Evolutionary conservation across 2,113 vertebrate genomes (phyloP).

Genomic region (Grus americana): DNA sequence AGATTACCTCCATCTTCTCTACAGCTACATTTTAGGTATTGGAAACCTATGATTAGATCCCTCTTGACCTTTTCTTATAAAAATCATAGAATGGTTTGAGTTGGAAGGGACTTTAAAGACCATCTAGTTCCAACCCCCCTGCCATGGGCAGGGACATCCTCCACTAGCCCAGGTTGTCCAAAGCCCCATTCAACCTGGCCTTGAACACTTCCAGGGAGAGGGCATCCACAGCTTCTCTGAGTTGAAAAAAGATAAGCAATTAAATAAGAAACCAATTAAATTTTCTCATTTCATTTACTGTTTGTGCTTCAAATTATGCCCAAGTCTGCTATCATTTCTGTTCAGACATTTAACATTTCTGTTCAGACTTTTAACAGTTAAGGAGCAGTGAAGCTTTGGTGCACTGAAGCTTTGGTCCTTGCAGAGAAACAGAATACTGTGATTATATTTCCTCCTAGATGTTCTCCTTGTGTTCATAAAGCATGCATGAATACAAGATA

Average conservation of each 20-base stretch:
- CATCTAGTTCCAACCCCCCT: no score
- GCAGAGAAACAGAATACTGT: rapidly evolving
- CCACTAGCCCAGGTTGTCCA: no score
- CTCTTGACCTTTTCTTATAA: background rate
- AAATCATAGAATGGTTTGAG: no score
- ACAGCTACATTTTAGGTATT: background rate
- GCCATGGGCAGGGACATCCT: no score
- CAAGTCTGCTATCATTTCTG: background rate
- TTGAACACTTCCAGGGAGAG: no score
- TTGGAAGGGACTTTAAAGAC: no score
- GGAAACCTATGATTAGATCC: background rate
- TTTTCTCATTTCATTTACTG: background rate
- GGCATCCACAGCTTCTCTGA: background rate
- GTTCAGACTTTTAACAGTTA: background rate
- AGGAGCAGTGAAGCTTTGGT: background rate
- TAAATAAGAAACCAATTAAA: background rate
- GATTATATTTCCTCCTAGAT: background rate
- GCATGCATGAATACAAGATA: background rate
- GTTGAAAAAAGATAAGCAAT: background rate
- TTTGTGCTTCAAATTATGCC: background rate
- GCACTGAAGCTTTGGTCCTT: background rate
- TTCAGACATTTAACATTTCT: background rate
- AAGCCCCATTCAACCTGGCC: no score
- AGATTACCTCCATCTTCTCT: background rate
- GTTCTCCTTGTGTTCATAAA: background rate